Evolutionary conservation across 2,888 invertebrate genomes (phyloP).

Genomic region (Drosophila falleni): DNA sequence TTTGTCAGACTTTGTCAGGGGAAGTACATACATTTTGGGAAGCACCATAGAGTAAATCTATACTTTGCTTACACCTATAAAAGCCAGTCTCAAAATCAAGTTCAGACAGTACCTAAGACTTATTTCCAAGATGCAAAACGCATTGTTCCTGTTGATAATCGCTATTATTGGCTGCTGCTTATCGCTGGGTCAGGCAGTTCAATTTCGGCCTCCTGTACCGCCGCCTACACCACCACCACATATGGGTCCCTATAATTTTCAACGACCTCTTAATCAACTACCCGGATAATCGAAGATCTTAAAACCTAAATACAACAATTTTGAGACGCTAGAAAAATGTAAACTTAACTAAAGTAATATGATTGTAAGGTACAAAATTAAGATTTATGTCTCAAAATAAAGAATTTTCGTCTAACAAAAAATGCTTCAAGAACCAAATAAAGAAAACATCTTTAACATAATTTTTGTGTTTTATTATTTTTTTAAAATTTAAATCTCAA

Average conservation of each 20-base stretch:
- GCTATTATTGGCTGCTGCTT: conserved; percentile 16
- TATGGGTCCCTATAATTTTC: conserved; percentile 20
- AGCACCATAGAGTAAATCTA: not conserved
- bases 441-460: too few relatives aligned
- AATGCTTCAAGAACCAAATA: too few relatives aligned
- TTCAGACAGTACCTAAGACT: not conserved
- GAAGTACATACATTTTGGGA: not conserved
- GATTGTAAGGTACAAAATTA: too few relatives aligned
- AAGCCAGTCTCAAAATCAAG: not conserved
- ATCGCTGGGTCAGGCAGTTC: not conserved
- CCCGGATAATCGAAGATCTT: conserved; percentile 8
- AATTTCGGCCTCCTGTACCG: not conserved
- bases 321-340: too few relatives aligned
- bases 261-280: conserved; percentile 32
- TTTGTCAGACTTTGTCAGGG: not conserved
- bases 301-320: not conserved
- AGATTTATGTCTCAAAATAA: too few relatives aligned
- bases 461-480: too few relatives aligned
- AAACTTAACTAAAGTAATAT: too few relatives aligned
- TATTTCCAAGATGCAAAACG: conserved; percentile 13
- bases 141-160: not conserved
- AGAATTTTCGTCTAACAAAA: too few relatives aligned
- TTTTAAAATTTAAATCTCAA: too few relatives aligned
- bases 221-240: conserved; percentile 13
- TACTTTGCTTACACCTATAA: not conserved